These are phyloP conservation scores for Chloroclysta siterata DNA, from an alignment of 2,888 invertebrate species.

Conservation along the genomic window DNA sequence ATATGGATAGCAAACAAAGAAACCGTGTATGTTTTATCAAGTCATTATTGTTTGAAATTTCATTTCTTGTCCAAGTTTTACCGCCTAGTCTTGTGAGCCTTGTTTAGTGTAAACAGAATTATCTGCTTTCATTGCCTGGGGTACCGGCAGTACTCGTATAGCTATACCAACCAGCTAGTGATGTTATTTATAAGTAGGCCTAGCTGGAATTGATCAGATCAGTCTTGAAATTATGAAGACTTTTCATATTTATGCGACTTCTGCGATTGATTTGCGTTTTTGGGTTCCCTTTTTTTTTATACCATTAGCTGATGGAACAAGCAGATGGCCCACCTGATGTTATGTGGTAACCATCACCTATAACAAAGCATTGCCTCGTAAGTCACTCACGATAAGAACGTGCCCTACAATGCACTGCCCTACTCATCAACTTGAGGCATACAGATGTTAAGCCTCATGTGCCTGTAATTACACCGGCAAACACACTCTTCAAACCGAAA, in stretches of 20 bases:
- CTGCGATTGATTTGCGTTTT: no score
- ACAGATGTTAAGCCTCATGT: no score
- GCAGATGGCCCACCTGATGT: no score
- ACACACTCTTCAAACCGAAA: no score
- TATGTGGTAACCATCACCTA: no score
- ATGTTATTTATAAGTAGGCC: slow-evolving; percentile 4
- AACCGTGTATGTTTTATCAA: slow-evolving; percentile 57
- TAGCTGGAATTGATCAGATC: background rate
- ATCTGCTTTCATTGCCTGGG: slow-evolving; percentile 67
- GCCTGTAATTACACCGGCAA: no score
- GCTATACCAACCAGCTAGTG: slow-evolving; percentile 21
- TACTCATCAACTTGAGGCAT: no score
- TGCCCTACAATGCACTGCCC: no score
- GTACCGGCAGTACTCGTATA: slow-evolving; percentile 42
- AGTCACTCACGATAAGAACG: no score
- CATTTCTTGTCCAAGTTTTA: slow-evolving; percentile 65
- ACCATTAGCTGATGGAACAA: no score
- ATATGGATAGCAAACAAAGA: slow-evolving; percentile 47
- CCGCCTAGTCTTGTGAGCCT: slow-evolving; percentile 54
- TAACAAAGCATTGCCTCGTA: no score
- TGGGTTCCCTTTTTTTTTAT: no score
- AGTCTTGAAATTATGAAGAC: background rate
- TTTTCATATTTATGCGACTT: background rate
- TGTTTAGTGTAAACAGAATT: slow-evolving; percentile 66
- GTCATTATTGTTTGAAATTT: slow-evolving; percentile 64